A percentile compares a stretch with the other conserved stretches of the same genome.
Evolutionary conservation across 2,113 vertebrate species (phyloP).

Genomic region (Puma concolor): DNA sequence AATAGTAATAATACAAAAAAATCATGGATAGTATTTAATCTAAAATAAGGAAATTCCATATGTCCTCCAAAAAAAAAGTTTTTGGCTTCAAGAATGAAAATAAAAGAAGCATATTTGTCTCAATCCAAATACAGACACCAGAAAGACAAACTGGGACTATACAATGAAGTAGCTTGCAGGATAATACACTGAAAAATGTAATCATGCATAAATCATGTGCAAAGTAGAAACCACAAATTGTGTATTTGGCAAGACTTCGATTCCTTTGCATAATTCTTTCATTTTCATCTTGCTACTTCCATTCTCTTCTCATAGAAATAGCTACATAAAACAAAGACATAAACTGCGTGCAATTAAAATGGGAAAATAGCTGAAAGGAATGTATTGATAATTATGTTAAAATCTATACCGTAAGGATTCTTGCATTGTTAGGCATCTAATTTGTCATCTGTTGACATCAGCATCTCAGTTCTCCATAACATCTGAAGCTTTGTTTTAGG

Average conservation of each 20-base stretch:
- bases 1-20: background rate
- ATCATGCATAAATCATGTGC: constrained; percentile 80
- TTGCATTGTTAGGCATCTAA: constrained; percentile 71
- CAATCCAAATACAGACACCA: constrained; percentile 67
- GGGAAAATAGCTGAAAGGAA: constrained; percentile 85
- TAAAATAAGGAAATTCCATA: constrained; percentile 41
- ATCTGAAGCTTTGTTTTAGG: constrained; percentile 74
- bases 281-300: constrained; percentile 85
- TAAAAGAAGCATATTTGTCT: constrained; percentile 64
- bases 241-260: constrained; percentile 80
- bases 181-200: constrained; percentile 80
- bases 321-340: constrained; percentile 85
- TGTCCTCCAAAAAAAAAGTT: background rate
- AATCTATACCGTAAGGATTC: constrained; percentile 84
- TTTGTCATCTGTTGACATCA: constrained; percentile 83
- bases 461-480: constrained; percentile 68
- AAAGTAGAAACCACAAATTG: constrained; percentile 84
- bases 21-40: background rate
- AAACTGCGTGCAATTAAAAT: constrained; percentile 87
- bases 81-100: constrained; percentile 64
- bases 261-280: constrained; percentile 88
- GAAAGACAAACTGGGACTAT: constrained; percentile 52
- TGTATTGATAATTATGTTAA: constrained; percentile 88
- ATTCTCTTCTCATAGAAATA: constrained; percentile 85
- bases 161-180: constrained; percentile 59